Evolutionary conservation across 2,888 invertebrate species (phyloP).

Genomic region (Epirrhoe tristata): DNA sequence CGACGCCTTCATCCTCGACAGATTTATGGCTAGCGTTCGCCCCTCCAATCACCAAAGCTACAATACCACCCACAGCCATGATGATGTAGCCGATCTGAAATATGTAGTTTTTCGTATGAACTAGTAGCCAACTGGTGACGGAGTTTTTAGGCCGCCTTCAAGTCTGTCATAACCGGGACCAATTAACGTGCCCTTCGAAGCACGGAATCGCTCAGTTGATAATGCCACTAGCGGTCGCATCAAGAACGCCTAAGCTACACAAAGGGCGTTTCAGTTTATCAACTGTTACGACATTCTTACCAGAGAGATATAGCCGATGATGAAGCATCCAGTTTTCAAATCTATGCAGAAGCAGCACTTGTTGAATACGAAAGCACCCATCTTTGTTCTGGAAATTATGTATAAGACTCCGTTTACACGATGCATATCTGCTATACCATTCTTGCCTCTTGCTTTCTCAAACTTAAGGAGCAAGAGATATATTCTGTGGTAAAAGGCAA

Average conservation of each 20-base stretch:
- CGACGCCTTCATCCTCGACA: not conserved
- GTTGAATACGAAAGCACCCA: constrained; percentile 46
- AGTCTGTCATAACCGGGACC: too few species aligned
- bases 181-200: too few species aligned
- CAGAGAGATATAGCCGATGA: constrained; percentile 59
- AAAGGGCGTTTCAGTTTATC: too few species aligned
- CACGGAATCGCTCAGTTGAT: too few species aligned
- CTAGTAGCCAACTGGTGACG: not conserved
- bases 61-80: constrained; percentile 4
- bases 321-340: constrained; percentile 58
- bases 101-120: not conserved
- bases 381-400: constrained; percentile 50
- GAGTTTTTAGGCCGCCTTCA: too few species aligned
- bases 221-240: too few species aligned
- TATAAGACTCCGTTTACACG: too few species aligned
- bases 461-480: too few species aligned
- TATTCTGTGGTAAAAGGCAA: too few species aligned
- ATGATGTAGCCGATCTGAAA: constrained; percentile 13
- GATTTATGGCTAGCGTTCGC: not conserved
- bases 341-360: constrained; percentile 60
- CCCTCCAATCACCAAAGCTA: not conserved
- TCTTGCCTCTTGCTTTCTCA: too few species aligned
- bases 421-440: too few species aligned
- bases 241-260: too few species aligned
- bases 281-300: constrained; percentile 50